A percentile compares a stretch with the other conserved stretches of the same genome.
These are phyloP conservation scores for Eulemur rubriventer DNA, from an alignment of 2,797 vertebrate species.

Conservation along the genomic window DNA sequence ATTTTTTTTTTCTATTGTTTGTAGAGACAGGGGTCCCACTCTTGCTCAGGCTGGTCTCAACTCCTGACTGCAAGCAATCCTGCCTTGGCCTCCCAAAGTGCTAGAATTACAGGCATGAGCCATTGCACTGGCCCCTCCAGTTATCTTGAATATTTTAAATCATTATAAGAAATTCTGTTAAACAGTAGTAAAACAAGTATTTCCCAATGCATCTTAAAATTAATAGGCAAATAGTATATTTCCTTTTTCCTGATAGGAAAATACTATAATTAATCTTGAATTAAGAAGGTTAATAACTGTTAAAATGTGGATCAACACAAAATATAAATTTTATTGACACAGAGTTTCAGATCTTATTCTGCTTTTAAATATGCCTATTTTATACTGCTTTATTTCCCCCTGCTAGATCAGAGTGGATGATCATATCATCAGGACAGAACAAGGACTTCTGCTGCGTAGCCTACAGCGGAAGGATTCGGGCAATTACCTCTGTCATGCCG, in stretches of 20 bases:
- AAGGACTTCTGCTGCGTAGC: conserved; percentile 94
- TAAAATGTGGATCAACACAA: not conserved
- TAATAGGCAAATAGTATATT: not conserved
- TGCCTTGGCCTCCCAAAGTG: not conserved
- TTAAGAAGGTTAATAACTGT: not conserved
- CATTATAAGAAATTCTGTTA: not conserved
- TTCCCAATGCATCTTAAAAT: not conserved
- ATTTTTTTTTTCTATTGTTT: not conserved
- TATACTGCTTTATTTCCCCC: conserved; percentile 5
- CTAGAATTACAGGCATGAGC: not conserved
- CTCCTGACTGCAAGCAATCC: not conserved
- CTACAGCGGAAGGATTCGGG: conserved; percentile 93
- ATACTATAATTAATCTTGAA: not conserved
- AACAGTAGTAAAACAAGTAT: not conserved
- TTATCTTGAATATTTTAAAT: not conserved
- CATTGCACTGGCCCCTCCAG: not conserved
- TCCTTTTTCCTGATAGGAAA: not conserved
- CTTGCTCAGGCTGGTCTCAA: not conserved
- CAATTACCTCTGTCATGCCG: conserved; percentile 94
- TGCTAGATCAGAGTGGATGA: conserved; percentile 92
- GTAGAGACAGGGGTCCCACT: not conserved
- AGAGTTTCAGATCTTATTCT: not conserved
- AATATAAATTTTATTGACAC: not conserved
- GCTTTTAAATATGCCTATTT: not conserved
- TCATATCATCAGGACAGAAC: conserved; percentile 92